Evolutionary conservation across 1,140 invertebrate genomes (phyloP).

Genomic region (Zaprionus capensis): DNA sequence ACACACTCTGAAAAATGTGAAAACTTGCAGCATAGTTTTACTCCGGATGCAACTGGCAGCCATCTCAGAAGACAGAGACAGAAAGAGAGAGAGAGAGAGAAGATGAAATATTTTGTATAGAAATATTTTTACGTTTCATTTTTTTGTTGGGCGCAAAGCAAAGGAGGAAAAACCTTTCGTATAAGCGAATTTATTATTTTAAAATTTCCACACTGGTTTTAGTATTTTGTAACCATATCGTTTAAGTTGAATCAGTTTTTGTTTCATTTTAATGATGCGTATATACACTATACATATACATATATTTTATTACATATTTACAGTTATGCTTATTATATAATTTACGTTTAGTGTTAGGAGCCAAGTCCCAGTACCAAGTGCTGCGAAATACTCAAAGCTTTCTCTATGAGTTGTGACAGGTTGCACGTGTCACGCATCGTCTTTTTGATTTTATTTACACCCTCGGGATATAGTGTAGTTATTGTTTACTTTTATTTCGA

Average conservation of each 20-base stretch:
- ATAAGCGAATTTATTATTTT: conserved; percentile 80
- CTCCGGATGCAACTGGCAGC: conserved; percentile 29
- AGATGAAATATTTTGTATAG: conserved; percentile 72
- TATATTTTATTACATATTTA: conserved; percentile 32
- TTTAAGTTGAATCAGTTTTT: conserved; percentile 51
- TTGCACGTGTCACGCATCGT: background rate
- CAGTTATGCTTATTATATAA: conserved; percentile 30
- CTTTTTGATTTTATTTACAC: conserved; percentile 32
- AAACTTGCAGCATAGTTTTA: conserved; percentile 20
- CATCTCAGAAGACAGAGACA: conserved; percentile 1
- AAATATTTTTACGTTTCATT: conserved; percentile 39
- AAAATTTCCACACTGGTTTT: conserved; percentile 55
- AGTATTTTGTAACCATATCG: conserved; percentile 58
- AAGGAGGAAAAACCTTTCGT: conserved; percentile 66
- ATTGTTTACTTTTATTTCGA: conserved; percentile 12
- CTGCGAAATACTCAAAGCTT: conserved; percentile 72
- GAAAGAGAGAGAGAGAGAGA: conserved; percentile 28
- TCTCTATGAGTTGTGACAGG: conserved; percentile 21
- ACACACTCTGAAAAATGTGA: conserved; percentile 4
- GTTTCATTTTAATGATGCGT: background rate
- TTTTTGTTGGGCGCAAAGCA: conserved; percentile 17
- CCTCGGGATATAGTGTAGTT: conserved; percentile 15
- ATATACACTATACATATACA: conserved; percentile 21
- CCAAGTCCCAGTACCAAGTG: conserved; percentile 73
- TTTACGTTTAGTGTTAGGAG: conserved; percentile 44